A percentile compares a stretch with the other conserved stretches of the same genome.
Evolutionary conservation across 2,113 vertebrate species (phyloP).

Genomic region (Balaenoptera acutorostrata): DNA sequence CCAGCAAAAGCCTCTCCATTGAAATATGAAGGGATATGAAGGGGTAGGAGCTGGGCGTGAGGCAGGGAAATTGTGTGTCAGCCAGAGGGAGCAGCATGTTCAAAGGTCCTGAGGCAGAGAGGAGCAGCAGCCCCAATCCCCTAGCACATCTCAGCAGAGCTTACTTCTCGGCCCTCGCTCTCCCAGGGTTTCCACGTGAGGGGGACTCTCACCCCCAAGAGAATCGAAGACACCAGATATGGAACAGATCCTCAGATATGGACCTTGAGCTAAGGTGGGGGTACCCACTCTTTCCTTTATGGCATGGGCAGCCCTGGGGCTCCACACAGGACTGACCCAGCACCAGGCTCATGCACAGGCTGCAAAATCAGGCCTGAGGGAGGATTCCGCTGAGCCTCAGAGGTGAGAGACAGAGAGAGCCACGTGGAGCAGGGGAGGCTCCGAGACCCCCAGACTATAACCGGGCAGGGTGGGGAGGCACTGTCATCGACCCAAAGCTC

Average conservation of each 20-base stretch:
- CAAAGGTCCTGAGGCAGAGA: neutral
- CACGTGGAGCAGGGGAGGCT: neutral
- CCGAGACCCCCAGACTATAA: neutral
- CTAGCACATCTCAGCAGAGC: neutral
- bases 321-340: neutral
- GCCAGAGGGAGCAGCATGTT: neutral
- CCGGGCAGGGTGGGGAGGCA: accelerated
- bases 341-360: neutral
- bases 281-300: neutral
- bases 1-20: neutral
- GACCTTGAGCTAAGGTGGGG: neutral
- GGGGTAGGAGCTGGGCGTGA: neutral
- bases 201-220: neutral
- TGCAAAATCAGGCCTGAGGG: neutral
- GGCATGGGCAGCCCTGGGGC: neutral
- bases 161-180: neutral
- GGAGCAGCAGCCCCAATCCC: neutral
- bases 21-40: neutral
- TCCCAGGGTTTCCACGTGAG: neutral
- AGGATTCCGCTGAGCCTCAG: neutral
- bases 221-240: neutral
- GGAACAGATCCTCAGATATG: neutral
- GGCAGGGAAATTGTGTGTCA: neutral
- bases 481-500: neutral
- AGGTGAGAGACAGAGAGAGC: neutral